A percentile compares a stretch with the other conserved stretches of the same genome.
Evolutionary conservation across 2,113 vertebrate genomes (phyloP).

Genomic region (Lampris megalopsis): DNA sequence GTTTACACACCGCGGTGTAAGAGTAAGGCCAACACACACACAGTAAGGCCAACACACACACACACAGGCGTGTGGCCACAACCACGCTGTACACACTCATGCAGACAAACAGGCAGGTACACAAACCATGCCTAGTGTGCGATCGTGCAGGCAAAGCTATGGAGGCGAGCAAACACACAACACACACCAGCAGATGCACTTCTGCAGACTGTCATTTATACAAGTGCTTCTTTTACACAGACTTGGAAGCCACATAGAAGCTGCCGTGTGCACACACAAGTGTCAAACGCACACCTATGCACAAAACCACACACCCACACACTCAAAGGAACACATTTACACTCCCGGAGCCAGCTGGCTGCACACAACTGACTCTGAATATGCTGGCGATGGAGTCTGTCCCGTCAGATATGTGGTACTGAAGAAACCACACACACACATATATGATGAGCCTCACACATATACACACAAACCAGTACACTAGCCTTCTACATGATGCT

Average conservation of each 20-base stretch:
- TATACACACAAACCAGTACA: too few relatives aligned
- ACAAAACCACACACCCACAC: not conserved
- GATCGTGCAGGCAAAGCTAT: not conserved
- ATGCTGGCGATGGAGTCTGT: too few relatives aligned
- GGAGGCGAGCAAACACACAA: constrained; percentile 5
- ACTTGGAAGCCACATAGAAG: not conserved
- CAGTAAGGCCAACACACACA: not conserved
- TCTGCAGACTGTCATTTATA: not conserved
- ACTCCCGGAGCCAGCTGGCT: too few relatives aligned
- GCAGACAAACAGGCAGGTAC: not conserved
- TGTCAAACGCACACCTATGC: not conserved
- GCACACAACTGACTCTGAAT: too few relatives aligned
- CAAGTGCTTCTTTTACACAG: constrained; percentile 4
- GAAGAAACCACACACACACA: too few relatives aligned
- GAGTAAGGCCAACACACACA: constrained; percentile 1
- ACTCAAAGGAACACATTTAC: too few relatives aligned
- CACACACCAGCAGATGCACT: not conserved
- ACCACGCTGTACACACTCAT: not conserved
- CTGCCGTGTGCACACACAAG: not conserved
- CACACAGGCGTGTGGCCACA: not conserved
- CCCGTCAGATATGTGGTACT: too few relatives aligned
- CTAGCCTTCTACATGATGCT: too few relatives aligned
- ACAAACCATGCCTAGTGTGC: not conserved
- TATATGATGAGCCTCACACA: too few relatives aligned
- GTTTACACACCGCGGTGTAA: constrained; percentile 26